Evolutionary conservation across 2,888 invertebrate species (phyloP).

Genomic region (Rhodophaea formosa): DNA sequence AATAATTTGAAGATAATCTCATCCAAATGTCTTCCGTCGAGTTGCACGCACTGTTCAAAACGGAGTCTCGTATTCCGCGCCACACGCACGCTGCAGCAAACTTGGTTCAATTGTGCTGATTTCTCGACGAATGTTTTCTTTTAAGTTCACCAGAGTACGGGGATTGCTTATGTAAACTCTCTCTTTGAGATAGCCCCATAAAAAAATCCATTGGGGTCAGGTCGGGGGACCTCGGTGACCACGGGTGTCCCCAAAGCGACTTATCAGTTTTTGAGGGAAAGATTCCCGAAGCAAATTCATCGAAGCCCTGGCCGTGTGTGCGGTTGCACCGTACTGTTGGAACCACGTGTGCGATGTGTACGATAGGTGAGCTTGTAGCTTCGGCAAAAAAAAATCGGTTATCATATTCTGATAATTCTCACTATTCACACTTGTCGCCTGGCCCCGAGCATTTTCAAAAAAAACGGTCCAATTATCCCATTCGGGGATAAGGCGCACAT

Average conservation of each 20-base stretch:
- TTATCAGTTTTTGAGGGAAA: constrained; percentile 6
- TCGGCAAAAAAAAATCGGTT: constrained; percentile 29
- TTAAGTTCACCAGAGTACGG: constrained; percentile 23
- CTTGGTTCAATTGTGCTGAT: constrained; percentile 28
- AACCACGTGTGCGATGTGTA: constrained; percentile 30
- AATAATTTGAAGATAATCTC: constrained; percentile 30
- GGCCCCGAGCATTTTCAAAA: constrained; percentile 29
- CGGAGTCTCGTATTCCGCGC: constrained; percentile 31
- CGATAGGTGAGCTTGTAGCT: constrained; percentile 27
- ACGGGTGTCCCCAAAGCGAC: constrained; percentile 10
- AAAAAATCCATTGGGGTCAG: constrained; percentile 28
- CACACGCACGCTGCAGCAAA: constrained; percentile 31
- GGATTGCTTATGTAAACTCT: constrained; percentile 22
- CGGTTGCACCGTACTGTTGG: constrained; percentile 27
- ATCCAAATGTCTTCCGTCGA: constrained; percentile 30
- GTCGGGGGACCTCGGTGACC: constrained; percentile 21
- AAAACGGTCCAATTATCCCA: constrained; percentile 28
- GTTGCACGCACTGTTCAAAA: constrained; percentile 31
- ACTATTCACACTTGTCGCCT: constrained; percentile 25
- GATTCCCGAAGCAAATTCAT: not conserved
- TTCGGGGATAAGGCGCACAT: constrained; percentile 31
- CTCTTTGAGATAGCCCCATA: constrained; percentile 26
- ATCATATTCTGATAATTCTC: constrained; percentile 30
- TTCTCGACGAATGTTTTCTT: constrained; percentile 31
- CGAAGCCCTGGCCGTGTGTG: constrained; percentile 21